Percentiles rank a stretch among this genome's conserved stretches.
Conservation (phyloP, 2,888 invertebrate genomes). For the Synergus japonicus region DNA sequence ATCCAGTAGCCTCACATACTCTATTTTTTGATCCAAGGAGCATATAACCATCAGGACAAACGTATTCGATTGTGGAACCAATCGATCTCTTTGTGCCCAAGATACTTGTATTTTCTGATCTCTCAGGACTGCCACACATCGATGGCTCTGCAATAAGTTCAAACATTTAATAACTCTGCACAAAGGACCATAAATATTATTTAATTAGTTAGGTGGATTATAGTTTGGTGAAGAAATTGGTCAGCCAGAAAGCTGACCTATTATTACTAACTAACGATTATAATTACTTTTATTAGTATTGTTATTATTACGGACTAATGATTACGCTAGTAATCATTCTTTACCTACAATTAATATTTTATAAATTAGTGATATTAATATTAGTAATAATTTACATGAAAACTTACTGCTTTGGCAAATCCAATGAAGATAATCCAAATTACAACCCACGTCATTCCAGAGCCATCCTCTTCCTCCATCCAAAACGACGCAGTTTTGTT, state of each 20-base stretch:
- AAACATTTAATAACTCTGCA: too few relatives aligned
- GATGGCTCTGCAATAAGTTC: constrained; percentile 83
- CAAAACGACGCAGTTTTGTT: constrained; percentile 95
- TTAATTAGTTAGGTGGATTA: too few relatives aligned
- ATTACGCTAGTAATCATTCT: too few relatives aligned
- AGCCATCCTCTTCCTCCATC: constrained; percentile 94
- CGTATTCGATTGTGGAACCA: constrained; percentile 86
- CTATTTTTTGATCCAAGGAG: constrained; percentile 85
- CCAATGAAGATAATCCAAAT: constrained; percentile 94
- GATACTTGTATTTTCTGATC: constrained; percentile 89
- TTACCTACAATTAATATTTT: too few relatives aligned
- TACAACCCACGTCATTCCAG: constrained; percentile 97
- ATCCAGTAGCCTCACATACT: constrained; percentile 86
- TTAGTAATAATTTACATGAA: neutral
- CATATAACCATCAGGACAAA: constrained; percentile 90
- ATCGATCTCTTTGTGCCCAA: constrained; percentile 83
- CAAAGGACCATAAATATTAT: too few relatives aligned
- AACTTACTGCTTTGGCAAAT: constrained; percentile 94
- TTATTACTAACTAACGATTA: too few relatives aligned
- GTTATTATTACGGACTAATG: too few relatives aligned
- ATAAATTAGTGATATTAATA: too few relatives aligned
- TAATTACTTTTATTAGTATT: too few relatives aligned
- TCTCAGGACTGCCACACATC: constrained; percentile 93
- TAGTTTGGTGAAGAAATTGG: constrained; percentile 26
- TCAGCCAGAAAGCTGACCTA: too few relatives aligned